Conservation (phyloP, 2,888 invertebrate species). For the Drosophila infuscata region DNA sequence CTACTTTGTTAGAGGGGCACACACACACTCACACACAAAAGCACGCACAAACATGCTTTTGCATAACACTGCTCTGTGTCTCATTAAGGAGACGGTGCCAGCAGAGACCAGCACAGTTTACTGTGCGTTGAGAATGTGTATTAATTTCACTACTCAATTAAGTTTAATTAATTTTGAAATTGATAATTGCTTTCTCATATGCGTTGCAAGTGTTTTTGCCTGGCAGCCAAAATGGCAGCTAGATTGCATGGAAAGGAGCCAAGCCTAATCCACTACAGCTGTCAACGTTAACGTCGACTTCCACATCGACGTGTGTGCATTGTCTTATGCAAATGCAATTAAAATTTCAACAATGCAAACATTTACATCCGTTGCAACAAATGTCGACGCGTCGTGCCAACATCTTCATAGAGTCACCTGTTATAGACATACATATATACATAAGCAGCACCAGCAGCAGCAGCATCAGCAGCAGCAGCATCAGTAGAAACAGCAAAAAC, state of each 20-base stretch:
- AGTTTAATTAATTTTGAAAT: slow-evolving; percentile 81
- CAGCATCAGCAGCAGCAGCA: slow-evolving; percentile 23
- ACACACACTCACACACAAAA: slow-evolving; percentile 9
- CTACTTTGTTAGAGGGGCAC: slow-evolving; percentile 54
- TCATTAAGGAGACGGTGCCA: slow-evolving; percentile 45
- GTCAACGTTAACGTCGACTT: slow-evolving; percentile 16
- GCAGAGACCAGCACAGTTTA: slow-evolving; percentile 6
- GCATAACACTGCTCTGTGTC: slow-evolving; percentile 35
- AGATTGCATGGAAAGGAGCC: slow-evolving; percentile 18
- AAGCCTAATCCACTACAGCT: slow-evolving; percentile 6
- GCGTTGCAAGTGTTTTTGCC: slow-evolving; percentile 43
- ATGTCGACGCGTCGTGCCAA: slow-evolving; percentile 57
- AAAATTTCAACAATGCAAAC: slow-evolving; percentile 83
- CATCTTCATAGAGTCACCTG: slow-evolving; percentile 61
- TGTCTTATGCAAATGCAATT: slow-evolving; percentile 82
- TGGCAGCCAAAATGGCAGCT: slow-evolving; percentile 59
- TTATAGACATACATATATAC: slow-evolving; percentile 20
- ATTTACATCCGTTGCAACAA: slow-evolving; percentile 82
- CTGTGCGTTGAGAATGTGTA: slow-evolving; percentile 58
- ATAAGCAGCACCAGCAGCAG: slow-evolving; percentile 26
- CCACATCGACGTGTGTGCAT: slow-evolving; percentile 42
- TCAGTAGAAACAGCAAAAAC: slow-evolving; percentile 37
- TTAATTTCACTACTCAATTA: slow-evolving; percentile 81
- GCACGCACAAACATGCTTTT: slow-evolving; percentile 33
- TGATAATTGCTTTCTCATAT: slow-evolving; percentile 70